These are phyloP conservation scores for Drosophila neonasuta DNA, from an alignment of 2,888 invertebrate genomes.

Conservation along the genomic window DNA sequence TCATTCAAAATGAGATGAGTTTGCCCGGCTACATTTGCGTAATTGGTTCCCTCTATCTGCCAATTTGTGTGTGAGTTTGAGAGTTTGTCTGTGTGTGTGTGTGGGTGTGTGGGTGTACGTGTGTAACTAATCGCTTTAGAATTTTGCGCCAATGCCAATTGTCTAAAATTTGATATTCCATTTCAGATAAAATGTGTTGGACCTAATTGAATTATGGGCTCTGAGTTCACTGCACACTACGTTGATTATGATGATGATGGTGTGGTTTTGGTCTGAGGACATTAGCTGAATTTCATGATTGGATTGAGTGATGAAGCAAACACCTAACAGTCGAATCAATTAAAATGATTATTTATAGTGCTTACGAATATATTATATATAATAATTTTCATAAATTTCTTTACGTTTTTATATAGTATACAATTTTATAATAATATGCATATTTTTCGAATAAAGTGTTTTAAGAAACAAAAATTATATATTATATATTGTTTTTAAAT, in stretches of 20 bases:
- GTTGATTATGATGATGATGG: neutral
- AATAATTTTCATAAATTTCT: too few relatives aligned
- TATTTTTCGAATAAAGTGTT: too few relatives aligned
- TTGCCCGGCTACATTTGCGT: conserved; percentile 15
- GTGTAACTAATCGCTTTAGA: conserved; percentile 38
- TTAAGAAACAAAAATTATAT: too few relatives aligned
- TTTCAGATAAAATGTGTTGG: conserved; percentile 50
- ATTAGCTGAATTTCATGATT: conserved; percentile 2
- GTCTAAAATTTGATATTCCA: conserved; percentile 61
- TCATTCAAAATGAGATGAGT: conserved; percentile 44
- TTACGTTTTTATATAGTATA: too few relatives aligned
- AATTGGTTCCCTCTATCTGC: conserved; percentile 10
- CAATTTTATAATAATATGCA: too few relatives aligned
- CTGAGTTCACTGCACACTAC: conserved; percentile 12
- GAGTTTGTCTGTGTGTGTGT: neutral
- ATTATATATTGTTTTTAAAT: too few relatives aligned
- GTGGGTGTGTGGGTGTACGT: neutral
- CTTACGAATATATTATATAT: too few relatives aligned
- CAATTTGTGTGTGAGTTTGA: too few relatives aligned
- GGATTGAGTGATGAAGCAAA: neutral
- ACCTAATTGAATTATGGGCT: conserved; percentile 51
- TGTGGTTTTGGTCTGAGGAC: neutral
- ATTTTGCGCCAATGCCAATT: conserved; percentile 40
- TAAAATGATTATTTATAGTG: neutral
- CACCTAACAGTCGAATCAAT: neutral